phyloP scores from a whole-genome alignment of 2,797 vertebrate species.

The Chelonia mydas region DNA sequence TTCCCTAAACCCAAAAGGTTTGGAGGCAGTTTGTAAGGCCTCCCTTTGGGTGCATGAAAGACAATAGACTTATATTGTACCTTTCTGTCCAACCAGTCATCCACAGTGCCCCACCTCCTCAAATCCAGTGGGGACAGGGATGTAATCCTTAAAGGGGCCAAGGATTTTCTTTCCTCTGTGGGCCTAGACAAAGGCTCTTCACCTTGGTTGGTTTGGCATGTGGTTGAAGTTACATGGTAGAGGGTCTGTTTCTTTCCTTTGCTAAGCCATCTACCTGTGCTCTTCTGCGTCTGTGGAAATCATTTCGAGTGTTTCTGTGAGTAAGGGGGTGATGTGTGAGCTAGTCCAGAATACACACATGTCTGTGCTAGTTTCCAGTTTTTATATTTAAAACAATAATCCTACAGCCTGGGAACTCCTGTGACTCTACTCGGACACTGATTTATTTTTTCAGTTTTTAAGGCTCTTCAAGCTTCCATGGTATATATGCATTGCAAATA shows the following conservation, averaged over 20 bases:
- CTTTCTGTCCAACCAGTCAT: too few relatives aligned
- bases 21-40: background rate
- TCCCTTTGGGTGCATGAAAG: background rate
- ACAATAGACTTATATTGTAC: background rate
- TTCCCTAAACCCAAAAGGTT: background rate
- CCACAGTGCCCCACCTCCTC: too few relatives aligned
- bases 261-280: fast-evolving
- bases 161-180: too few relatives aligned
- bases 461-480: background rate
- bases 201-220: background rate
- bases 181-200: too few relatives aligned
- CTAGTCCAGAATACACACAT: background rate
- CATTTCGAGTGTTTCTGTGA: background rate
- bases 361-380: fast-evolving
- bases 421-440: background rate
- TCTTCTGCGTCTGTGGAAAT: background rate
- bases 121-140: too few relatives aligned
- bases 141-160: too few relatives aligned
- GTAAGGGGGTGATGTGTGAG: background rate
- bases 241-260: background rate
- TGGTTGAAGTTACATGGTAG: background rate
- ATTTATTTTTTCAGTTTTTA: background rate
- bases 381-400: background rate
- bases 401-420: background rate
- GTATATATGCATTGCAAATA: background rate